Evolutionary conservation across 2,888 invertebrate genomes (phyloP), one percentile per base, ranked within the genome.

Genomic region (Danaus chrysippus): DNA sequence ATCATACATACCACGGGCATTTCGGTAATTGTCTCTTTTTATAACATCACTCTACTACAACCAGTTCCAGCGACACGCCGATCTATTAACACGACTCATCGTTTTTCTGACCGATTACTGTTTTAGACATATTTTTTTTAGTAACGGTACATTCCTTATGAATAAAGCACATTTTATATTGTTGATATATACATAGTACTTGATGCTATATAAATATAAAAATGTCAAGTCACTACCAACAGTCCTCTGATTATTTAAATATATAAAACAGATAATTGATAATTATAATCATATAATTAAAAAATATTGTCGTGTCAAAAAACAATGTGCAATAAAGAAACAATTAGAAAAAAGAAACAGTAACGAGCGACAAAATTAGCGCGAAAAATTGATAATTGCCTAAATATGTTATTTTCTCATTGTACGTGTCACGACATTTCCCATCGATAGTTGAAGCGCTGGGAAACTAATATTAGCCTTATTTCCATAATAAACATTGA

Each of bases 391-490:
- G 60, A 64, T 67, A 64, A 67, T 67, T 67, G 65, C 67, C 67
- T 70, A 68, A 70, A 69, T 67, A 69, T 68, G 62, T 71, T 74
- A 71, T 76, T 73, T 75, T 77, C 78, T 75, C 75, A 73, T 74
- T 76, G 72, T 75, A 70, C 70, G 66, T 75, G 74, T 77, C 77
- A 70, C 71, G 70, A 70, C 72, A 77, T 76, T 83, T 84, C 83
- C 78, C 83, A 84, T 81, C 77, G 76, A 78, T 77, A 78, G 78
- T 80, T 68, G 76, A 68, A 56, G 63, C 68, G 75, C 77, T 81
- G 81, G 78, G 78, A 79, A 80, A 77, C 73, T 68, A 73, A 70
- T 71, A 70, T 68, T 67, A 66, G 68, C 69, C 70, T 73, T 74
- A 76, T 79, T 78, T 78, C 77, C 76, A 75, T 74, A 74, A 73